Conservation (phyloP, 2,797 vertebrate genomes). For the Enteromius thamalakanensis region DNA sequence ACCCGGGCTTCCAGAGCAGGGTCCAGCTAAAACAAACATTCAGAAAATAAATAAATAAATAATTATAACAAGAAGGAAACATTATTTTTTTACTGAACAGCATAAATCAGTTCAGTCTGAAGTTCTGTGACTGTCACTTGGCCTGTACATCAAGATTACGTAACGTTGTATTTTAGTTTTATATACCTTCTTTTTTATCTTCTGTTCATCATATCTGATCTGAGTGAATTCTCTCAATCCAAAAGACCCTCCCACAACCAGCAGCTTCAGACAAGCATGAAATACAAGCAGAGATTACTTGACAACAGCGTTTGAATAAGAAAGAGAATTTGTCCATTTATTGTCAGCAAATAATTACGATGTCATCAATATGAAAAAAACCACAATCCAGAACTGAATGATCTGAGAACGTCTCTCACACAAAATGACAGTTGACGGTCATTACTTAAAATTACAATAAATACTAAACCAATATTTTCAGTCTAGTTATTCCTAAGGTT, state of each 20-base stretch:
- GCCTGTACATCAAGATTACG: neutral
- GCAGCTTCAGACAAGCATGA: slow-evolving; percentile 79
- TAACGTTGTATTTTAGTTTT: neutral
- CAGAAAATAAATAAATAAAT: neutral
- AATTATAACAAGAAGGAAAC: neutral
- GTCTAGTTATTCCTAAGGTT: too few relatives aligned
- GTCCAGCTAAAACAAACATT: slow-evolving; percentile 80
- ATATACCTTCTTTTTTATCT: slow-evolving; percentile 79
- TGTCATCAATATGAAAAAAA: too few relatives aligned
- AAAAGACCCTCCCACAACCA: slow-evolving; percentile 92
- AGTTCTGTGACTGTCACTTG: neutral
- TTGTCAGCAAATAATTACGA: neutral
- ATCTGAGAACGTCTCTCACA: neutral
- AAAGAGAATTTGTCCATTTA: neutral
- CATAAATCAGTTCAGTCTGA: neutral
- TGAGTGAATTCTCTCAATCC: slow-evolving; percentile 92
- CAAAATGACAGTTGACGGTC: neutral
- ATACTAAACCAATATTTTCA: neutral
- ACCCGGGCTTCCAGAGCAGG: slow-evolving; percentile 86
- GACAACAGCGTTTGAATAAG: neutral
- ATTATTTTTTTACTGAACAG: neutral
- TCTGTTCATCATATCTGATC: slow-evolving; percentile 91
- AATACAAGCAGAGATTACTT: neutral
- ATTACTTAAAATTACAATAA: neutral
- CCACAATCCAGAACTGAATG: too few relatives aligned